Conservation (phyloP, 2,888 invertebrate genomes). For the Polymixis lichenea region DNA sequence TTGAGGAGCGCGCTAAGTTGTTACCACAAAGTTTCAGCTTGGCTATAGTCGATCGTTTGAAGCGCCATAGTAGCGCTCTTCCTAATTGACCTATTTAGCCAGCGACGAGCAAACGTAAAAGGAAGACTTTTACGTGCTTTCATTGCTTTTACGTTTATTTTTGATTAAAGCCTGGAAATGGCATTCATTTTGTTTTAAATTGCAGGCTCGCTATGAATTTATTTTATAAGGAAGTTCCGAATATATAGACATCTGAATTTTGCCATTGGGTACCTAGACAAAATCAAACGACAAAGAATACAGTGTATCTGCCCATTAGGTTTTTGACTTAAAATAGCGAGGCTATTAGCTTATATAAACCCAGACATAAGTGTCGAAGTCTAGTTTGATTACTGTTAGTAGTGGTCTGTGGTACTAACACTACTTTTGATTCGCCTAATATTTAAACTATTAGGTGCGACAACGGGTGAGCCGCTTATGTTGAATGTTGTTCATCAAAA, state of each 20-base stretch:
- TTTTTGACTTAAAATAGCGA: no score
- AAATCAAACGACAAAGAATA: no score
- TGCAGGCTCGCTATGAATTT: not conserved
- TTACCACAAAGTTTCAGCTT: constrained; percentile 3
- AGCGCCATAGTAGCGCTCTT: constrained; percentile 28
- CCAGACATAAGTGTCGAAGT: no score
- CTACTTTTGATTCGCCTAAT: no score
- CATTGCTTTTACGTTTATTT: constrained; percentile 16
- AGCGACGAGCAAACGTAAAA: constrained; percentile 33
- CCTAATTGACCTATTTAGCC: constrained; percentile 47
- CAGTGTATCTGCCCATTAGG: no score
- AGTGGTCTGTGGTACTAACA: no score
- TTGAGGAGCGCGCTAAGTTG: constrained; percentile 23
- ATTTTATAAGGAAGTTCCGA: not conserved
- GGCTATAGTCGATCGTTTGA: not conserved
- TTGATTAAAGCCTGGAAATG: constrained; percentile 7
- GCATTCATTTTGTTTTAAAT: constrained; percentile 3
- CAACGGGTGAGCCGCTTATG: no score
- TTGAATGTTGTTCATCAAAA: no score
- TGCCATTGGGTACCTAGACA: not conserved
- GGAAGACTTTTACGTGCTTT: not conserved
- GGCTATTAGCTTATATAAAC: no score
- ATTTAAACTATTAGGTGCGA: no score
- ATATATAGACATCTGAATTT: not conserved
- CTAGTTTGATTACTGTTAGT: no score